phyloP scores from a whole-genome alignment of 2,888 invertebrate genomes.

The Parascotia fuliginaria region DNA sequence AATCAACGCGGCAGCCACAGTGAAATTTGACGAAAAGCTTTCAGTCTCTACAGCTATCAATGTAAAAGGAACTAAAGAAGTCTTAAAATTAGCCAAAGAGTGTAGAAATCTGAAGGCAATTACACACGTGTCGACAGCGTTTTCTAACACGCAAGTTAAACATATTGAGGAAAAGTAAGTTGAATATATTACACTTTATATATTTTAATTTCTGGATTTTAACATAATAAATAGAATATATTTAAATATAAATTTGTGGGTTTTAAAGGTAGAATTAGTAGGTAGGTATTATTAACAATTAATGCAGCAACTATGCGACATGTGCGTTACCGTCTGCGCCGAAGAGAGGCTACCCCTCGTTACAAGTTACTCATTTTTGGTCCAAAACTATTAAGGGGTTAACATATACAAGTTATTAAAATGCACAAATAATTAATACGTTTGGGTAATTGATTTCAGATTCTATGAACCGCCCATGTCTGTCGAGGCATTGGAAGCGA shows the following conservation, averaged over 20 bases:
- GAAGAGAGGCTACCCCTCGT: too few relatives aligned
- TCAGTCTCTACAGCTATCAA: constrained; percentile 92
- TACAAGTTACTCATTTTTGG: too few relatives aligned
- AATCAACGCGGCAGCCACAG: constrained; percentile 77
- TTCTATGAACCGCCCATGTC: constrained; percentile 87
- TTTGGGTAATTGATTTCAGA: too few relatives aligned
- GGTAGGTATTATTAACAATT: too few relatives aligned
- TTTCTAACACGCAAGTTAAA: constrained; percentile 90
- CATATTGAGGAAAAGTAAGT: constrained; percentile 89
- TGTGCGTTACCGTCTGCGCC: too few relatives aligned
- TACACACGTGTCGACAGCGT: constrained; percentile 77
- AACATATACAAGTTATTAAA: too few relatives aligned
- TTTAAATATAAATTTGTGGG: too few relatives aligned
- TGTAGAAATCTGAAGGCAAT: constrained; percentile 89
- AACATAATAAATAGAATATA: not conserved
- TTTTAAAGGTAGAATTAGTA: too few relatives aligned
- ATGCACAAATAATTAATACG: too few relatives aligned
- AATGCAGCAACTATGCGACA: too few relatives aligned
- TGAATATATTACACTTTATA: not conserved
- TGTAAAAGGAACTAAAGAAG: constrained; percentile 90
- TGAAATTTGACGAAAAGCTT: constrained; percentile 92
- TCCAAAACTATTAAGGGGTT: too few relatives aligned
- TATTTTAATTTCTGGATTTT: not conserved
- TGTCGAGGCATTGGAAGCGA: constrained; percentile 82
- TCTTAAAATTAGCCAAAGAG: constrained; percentile 89